phyloP scores from a whole-genome alignment of 2,888 invertebrate species.

The Ypsolopha scabrella region DNA sequence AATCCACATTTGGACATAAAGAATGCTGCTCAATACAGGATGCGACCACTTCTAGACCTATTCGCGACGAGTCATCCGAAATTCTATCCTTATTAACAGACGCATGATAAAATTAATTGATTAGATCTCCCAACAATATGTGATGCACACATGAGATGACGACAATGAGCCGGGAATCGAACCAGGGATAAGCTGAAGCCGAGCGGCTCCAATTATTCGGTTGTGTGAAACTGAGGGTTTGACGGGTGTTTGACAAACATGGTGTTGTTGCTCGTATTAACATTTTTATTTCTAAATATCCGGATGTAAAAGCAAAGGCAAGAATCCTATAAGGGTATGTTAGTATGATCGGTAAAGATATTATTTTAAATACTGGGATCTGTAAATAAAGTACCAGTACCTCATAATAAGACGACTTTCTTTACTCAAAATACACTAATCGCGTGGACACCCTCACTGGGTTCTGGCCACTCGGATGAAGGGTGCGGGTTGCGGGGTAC shows the following conservation, averaged over 20 bases:
- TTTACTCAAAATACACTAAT: too few relatives aligned
- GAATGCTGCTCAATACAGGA: slow-evolving; percentile 6
- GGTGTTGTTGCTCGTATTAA: neutral
- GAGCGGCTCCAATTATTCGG: slow-evolving; percentile 31
- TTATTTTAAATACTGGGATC: too few relatives aligned
- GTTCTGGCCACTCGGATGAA: too few relatives aligned
- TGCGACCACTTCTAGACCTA: slow-evolving; percentile 17
- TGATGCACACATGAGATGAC: slow-evolving; percentile 30
- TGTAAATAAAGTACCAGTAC: too few relatives aligned
- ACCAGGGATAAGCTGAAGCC: slow-evolving; percentile 38
- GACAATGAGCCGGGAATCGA: slow-evolving; percentile 29
- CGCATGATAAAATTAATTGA: slow-evolving; percentile 51
- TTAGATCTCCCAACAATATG: slow-evolving; percentile 36
- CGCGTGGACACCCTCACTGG: too few relatives aligned
- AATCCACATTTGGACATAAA: neutral
- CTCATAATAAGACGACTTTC: too few relatives aligned
- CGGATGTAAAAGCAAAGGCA: too few relatives aligned
- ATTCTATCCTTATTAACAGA: slow-evolving; percentile 29
- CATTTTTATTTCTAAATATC: neutral
- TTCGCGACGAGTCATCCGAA: slow-evolving; percentile 23
- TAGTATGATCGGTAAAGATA: too few relatives aligned
- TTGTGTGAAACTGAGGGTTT: slow-evolving; percentile 20
- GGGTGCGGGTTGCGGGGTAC: too few relatives aligned
- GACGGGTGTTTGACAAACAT: neutral
- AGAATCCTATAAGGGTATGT: too few relatives aligned